Evolutionary conservation across 2,797 vertebrate species (phyloP), one percentile per base, ranked within the genome.

Genomic region (Holocentrus rufus): DNA sequence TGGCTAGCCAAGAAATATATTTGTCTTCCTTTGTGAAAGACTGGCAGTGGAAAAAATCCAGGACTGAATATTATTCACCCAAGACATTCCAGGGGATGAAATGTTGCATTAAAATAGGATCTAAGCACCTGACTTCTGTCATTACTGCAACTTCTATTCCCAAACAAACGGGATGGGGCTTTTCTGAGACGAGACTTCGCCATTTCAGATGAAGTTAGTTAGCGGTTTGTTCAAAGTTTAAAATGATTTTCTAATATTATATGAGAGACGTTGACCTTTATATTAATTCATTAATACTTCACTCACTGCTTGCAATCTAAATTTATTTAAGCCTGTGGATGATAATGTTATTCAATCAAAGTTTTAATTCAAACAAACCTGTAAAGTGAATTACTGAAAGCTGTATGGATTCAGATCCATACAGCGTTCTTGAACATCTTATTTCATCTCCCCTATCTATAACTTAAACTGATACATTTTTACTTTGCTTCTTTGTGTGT

Each of bases 1-100:
- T 74, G 66, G 73, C 60, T 69, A 25, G 92, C 93, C 93, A 93
- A 93, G 90, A 90, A 91, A 92, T 73, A 93, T 92, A 94, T 93
- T 93, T 92, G 76, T 88, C 88, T 89, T 92, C 78, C 86, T 83
- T 88, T 76, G 87, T 76, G 84, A 85, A 68, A 69, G 80, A 88
- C 83, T 80, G 84, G 81, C 84, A 65, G 80, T 78, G 87, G 85
- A 88, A 83, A 87, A 69, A 71, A 60, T 85, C 57, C 57, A 77
- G 77, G 57, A 52, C 77, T 25, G 81, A 83, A 70, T 84, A 77
- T 87, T 85, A 78, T 83, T 88, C 81, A 84, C 79, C 73, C 62
- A 5, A 73, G 67, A 79, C 82, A 83, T 88, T 92, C 85, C 87
- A 75, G 77, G 22, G 84, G 76, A 80, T 80, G 77, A 79, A 77